A percentile compares a stretch with the other conserved stretches of the same genome.
Conservation (phyloP, 64 coral and sea anemone species). For the Stylophora pistillata region DNA sequence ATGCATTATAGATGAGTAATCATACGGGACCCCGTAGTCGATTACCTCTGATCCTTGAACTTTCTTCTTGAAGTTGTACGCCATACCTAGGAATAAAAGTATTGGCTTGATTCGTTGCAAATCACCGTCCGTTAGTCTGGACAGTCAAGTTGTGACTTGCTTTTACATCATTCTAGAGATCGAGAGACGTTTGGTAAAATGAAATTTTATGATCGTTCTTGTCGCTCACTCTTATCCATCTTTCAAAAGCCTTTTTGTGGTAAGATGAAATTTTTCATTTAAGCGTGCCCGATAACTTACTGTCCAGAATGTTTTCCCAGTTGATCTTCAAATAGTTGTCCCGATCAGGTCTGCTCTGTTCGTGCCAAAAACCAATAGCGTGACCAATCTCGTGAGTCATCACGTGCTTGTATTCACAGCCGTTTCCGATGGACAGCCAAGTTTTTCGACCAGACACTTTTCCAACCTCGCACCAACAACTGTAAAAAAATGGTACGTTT, state of each 20-base stretch:
- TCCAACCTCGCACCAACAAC: conserved; percentile 91
- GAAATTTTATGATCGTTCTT: too few species aligned
- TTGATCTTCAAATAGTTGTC: conserved; percentile 77
- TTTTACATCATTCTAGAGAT: too few species aligned
- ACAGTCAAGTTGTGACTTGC: too few species aligned
- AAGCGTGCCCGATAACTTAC: conserved; percentile 10
- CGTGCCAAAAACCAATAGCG: conserved; percentile 92
- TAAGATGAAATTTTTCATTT: too few species aligned
- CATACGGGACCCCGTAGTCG: conserved; percentile 87
- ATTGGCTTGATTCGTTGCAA: neutral
- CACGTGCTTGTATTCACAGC: conserved; percentile 87
- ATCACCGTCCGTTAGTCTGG: too few species aligned
- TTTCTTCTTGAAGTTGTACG: conserved; percentile 91
- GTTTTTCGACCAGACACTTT: conserved; percentile 68
- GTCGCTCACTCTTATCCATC: too few species aligned
- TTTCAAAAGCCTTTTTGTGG: too few species aligned
- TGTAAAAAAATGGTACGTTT: neutral
- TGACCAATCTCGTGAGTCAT: conserved; percentile 88
- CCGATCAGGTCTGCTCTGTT: conserved; percentile 86
- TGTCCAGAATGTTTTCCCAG: conserved; percentile 70
- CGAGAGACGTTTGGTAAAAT: too few species aligned
- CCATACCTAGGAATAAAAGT: conserved; percentile 48
- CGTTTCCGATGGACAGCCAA: conserved; percentile 74
- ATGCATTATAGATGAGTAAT: conserved; percentile 90
- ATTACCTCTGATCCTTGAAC: conserved; percentile 79